A percentile compares a stretch with the other conserved stretches of the same genome.
Conservation (phyloP, 2,797 vertebrate genomes). For the Tamandua tetradactyla region DNA sequence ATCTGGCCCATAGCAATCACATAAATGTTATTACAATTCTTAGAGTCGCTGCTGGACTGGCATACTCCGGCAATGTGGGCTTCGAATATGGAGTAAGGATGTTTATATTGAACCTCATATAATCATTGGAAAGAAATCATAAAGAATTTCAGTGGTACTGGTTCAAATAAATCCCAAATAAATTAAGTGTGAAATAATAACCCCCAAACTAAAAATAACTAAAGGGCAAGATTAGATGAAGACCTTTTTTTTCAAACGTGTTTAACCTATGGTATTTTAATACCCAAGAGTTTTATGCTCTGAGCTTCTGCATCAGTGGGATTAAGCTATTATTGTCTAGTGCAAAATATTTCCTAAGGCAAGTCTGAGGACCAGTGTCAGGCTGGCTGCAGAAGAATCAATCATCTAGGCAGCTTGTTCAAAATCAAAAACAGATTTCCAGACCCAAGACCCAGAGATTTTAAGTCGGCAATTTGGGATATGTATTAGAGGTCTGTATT, state of each 20-base stretch:
- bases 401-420: not conserved
- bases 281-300: not conserved
- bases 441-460: not conserved
- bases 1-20: rapidly evolving
- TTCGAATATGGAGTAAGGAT: not conserved
- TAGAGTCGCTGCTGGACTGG: not conserved
- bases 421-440: not conserved
- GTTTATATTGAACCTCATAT: not conserved
- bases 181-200: not conserved
- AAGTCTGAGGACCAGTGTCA: not conserved
- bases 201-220: not conserved
- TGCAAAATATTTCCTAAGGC: not conserved
- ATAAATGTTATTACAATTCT: not conserved
- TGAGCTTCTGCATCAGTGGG: rapidly evolving
- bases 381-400: not conserved
- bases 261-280: not conserved
- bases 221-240: not conserved
- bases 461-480: not conserved
- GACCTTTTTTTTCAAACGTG: not conserved
- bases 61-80: not conserved
- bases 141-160: not conserved
- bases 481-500: not conserved
- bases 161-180: not conserved
- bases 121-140: not conserved
- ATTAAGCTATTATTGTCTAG: not conserved